phyloP scores from a whole-genome alignment of 2,113 vertebrate species.

The Percopsis transmontana region DNA sequence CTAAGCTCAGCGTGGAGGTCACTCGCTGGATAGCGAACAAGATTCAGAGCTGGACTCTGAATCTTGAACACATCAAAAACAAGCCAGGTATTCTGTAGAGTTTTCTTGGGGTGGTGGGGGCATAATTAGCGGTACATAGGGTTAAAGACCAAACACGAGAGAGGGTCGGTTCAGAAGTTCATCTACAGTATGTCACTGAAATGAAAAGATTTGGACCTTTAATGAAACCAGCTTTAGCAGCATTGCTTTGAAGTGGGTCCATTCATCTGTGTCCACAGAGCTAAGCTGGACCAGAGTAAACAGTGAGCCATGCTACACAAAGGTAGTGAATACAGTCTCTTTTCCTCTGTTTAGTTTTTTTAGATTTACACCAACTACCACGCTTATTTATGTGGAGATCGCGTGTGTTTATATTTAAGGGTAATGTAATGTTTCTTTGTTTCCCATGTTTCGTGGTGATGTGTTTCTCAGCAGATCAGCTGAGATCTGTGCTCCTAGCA shows the following conservation, averaged over 20 bases:
- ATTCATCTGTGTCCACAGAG: conserved; percentile 53
- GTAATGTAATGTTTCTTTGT: conserved; percentile 43
- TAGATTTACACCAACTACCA: conserved; percentile 38
- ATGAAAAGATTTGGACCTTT: conserved; percentile 56
- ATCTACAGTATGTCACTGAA: conserved; percentile 48
- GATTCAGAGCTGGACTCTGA: conserved; percentile 27
- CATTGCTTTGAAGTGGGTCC: conserved; percentile 59
- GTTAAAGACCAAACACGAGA: conserved; percentile 28
- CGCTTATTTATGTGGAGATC: conserved; percentile 58
- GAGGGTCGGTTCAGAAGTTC: conserved; percentile 61
- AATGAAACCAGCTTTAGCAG: conserved; percentile 60
- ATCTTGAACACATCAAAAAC: conserved; percentile 23
- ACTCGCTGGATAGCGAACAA: conserved; percentile 50
- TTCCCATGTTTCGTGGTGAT: conserved; percentile 61
- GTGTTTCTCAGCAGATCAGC: conserved; percentile 48
- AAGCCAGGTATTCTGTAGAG: conserved; percentile 30
- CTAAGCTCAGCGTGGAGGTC: conserved; percentile 76
- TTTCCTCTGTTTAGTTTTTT: conserved; percentile 43
- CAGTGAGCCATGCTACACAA: conserved; percentile 53
- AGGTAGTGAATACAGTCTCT: conserved; percentile 52
- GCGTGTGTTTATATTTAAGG: conserved; percentile 38
- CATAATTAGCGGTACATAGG: conserved; percentile 32
- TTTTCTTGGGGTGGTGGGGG: conserved; percentile 9
- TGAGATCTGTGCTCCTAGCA: not conserved
- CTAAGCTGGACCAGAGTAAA: conserved; percentile 55